A percentile compares a stretch with the other conserved stretches of the same genome.
These are phyloP conservation scores for Cinclus cinclus DNA, from an alignment of 2,113 vertebrate species.

Conservation along the genomic window DNA sequence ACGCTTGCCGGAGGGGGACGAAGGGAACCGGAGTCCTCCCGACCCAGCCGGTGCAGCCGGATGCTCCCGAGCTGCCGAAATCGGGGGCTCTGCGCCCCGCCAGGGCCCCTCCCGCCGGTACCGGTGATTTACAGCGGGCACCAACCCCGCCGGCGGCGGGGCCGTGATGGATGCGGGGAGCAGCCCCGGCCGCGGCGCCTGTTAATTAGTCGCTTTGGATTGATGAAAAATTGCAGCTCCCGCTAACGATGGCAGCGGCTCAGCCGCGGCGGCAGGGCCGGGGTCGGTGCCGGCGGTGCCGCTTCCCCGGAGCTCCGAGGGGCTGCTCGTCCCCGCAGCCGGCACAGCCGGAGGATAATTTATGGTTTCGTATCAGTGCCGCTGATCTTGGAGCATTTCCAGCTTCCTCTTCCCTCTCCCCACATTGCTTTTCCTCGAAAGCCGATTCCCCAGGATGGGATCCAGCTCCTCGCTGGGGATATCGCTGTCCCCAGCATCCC, in stretches of 20 bases:
- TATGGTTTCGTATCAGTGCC: constrained; percentile 20
- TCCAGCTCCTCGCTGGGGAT: neutral
- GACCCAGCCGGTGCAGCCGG: neutral
- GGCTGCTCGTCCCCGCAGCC: neutral
- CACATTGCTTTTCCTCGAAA: constrained; percentile 35
- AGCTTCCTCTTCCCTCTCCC: constrained; percentile 54
- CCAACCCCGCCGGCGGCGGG: neutral
- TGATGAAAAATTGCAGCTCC: neutral
- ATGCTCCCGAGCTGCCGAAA: neutral
- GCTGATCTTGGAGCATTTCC: constrained; percentile 60
- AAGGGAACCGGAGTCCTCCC: neutral
- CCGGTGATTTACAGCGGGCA: neutral
- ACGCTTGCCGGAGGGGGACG: neutral
- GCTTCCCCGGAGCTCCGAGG: neutral
- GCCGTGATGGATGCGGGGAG: constrained; percentile 19
- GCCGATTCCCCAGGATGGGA: neutral
- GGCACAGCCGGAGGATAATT: constrained; percentile 24
- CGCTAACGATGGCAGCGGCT: neutral
- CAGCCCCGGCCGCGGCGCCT: neutral
- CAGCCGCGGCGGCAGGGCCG: fast-evolving
- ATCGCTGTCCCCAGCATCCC: fast-evolving
- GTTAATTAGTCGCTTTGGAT: neutral
- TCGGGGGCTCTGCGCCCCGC: fast-evolving
- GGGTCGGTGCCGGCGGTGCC: neutral
- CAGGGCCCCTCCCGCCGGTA: too few relatives aligned